Percentiles rank a stretch among this genome's conserved stretches.
Conservation (phyloP, 2,888 invertebrate genomes). For the Phymatocera aterrima region DNA sequence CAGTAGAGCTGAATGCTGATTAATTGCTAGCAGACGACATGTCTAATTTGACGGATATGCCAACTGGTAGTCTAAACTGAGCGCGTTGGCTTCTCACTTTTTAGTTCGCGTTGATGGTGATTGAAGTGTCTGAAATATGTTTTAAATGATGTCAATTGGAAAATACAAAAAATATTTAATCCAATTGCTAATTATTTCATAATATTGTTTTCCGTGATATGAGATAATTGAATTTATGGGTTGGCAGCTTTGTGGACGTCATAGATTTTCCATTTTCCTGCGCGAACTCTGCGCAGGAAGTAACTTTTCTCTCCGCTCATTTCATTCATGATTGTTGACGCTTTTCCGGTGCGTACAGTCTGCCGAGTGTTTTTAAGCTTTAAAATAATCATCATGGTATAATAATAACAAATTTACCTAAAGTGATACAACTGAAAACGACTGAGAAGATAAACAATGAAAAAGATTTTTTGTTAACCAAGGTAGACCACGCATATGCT, state of each 20-base stretch:
- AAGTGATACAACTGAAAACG: slow-evolving; percentile 36
- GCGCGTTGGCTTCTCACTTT: not conserved
- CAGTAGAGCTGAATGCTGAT: not conserved
- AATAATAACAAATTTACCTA: slow-evolving; percentile 51
- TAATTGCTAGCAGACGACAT: slow-evolving; percentile 4
- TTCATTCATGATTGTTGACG: slow-evolving; percentile 54
- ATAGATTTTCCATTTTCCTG: slow-evolving; percentile 49
- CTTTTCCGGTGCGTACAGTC: slow-evolving; percentile 52
- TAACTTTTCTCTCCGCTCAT: slow-evolving; percentile 46
- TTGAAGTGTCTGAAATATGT: not conserved
- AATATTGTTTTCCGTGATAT: not conserved
- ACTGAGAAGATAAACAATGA: slow-evolving; percentile 53
- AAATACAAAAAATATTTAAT: not conserved
- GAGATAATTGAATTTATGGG: not conserved
- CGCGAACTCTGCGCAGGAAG: slow-evolving; percentile 41
- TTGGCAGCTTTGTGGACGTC: slow-evolving; percentile 18
- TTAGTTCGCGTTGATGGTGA: not conserved
- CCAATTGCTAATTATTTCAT: not conserved
- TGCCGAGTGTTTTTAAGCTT: slow-evolving; percentile 47
- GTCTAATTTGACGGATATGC: not conserved
- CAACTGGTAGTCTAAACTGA: not conserved
- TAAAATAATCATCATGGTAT: slow-evolving; percentile 51
- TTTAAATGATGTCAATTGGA: not conserved
- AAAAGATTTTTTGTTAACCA: slow-evolving; percentile 55
- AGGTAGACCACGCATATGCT: slow-evolving; percentile 46